Evolutionary conservation across 2,797 vertebrate genomes (phyloP).

Genomic region (Muraenolepis orangiensis): DNA sequence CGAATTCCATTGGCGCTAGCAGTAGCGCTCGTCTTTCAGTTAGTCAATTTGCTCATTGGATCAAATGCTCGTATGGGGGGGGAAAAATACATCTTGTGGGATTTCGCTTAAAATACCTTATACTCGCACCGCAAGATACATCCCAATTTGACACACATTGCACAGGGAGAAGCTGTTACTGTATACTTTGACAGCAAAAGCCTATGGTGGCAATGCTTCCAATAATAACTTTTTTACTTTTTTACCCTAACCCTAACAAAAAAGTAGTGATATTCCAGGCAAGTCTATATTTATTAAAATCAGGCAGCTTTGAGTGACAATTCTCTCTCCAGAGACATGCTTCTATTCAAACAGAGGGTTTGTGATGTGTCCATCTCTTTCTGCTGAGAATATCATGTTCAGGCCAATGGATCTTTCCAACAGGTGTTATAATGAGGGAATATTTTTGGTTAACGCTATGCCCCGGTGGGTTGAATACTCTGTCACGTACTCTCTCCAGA

Average conservation of each 20-base stretch:
- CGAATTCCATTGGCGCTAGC: slow-evolving; percentile 24
- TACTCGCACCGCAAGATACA: slow-evolving; percentile 11
- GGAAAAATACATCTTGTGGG: slow-evolving; percentile 41
- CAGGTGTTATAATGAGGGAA: slow-evolving; percentile 53
- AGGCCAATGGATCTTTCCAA: slow-evolving; percentile 42
- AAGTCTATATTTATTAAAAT: slow-evolving; percentile 50
- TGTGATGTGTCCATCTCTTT: slow-evolving; percentile 30
- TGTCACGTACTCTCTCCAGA: no score
- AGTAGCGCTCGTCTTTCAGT: background rate
- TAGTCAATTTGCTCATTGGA: slow-evolving; percentile 40
- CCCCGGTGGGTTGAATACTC: background rate
- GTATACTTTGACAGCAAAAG: slow-evolving; percentile 57
- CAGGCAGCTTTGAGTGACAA: slow-evolving; percentile 53
- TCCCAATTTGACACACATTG: background rate
- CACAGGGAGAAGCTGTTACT: slow-evolving; percentile 44
- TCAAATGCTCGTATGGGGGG: slow-evolving; percentile 26
- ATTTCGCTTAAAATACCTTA: slow-evolving; percentile 49
- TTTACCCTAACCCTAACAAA: slow-evolving; percentile 45
- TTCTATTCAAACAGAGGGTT: slow-evolving; percentile 26
- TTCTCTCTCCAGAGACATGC: slow-evolving; percentile 42
- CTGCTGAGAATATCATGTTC: slow-evolving; percentile 33
- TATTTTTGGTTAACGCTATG: slow-evolving; percentile 12
- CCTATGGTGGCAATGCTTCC: slow-evolving; percentile 24
- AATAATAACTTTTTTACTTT: background rate
- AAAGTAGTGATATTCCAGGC: slow-evolving; percentile 30